Evolutionary conservation across 2,113 vertebrate genomes (phyloP), one percentile per base, ranked within the genome.

Genomic region (Coracopsis vasa): DNA sequence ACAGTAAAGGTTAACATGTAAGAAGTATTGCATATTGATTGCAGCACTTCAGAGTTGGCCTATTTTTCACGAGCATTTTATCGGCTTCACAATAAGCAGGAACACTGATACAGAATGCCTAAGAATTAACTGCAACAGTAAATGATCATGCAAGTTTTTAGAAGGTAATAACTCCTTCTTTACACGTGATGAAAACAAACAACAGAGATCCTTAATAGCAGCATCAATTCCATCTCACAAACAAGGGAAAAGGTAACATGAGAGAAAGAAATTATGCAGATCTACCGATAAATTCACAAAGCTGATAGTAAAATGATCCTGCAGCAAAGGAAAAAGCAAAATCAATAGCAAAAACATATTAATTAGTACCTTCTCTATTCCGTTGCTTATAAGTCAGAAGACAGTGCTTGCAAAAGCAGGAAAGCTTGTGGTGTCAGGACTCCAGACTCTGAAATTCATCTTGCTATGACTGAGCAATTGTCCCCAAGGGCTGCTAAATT

Each of bases 1-100:
- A 96, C 84, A 90, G 95, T 94, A 95, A 97, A 88, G 73, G 95
- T 97, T 80, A 97, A 82, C 78, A 80, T 92, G 74, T 97, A 97
- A 97, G 69, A 89, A 91, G 75, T 90, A 95, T 92, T 93, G 86
- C 77, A 93, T 90, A 96, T 92, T 93, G 96, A 97, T 92, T 44
- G 33, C 85, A 86, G 93, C 86, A 92, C 90, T 90, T 97, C 85
- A 85, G 71, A 75, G 61, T 7, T 87, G 92, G 64, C 45, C 87
- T 65, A 81, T 82, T 94, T 97, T 97, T 97, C 95, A 97, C 93
- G 80, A 95, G 62, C 48, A 91, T 88, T 88, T 96, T 97, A 94
- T 94, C 56, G 48, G 93, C 90, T 96, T 95, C 92, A 87, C 91
- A 80, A 96, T 35, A 94, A 87, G 83, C 69, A 97, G 44, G 51